phyloP scores from a whole-genome alignment of 2,113 vertebrate genomes.

The Cyprinodon tularosa region DNA sequence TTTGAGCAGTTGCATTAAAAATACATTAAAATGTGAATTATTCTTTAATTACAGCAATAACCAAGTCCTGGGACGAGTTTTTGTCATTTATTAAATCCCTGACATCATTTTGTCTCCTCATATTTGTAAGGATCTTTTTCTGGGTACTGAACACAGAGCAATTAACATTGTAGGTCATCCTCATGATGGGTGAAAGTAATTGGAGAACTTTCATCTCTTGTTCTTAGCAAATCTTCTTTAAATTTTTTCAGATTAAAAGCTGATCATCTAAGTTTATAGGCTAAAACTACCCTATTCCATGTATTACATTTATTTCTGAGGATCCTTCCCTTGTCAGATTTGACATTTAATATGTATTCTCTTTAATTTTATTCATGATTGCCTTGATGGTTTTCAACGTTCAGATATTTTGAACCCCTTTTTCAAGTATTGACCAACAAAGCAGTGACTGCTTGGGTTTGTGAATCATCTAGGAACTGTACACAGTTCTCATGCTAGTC shows the following conservation, averaged over 20 bases:
- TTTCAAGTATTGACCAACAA: too few relatives aligned
- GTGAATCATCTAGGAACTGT: too few relatives aligned
- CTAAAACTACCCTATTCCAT: background rate
- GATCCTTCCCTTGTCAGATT: too few relatives aligned
- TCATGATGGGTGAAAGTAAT: constrained; percentile 27
- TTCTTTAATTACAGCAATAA: background rate
- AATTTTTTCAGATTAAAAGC: constrained; percentile 16
- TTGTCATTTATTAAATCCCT: background rate
- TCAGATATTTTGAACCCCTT: too few relatives aligned
- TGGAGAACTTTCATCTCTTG: constrained; percentile 1
- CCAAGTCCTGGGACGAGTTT: too few relatives aligned
- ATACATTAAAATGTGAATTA: background rate
- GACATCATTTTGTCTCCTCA: background rate
- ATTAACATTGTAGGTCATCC: constrained; percentile 51
- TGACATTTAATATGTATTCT: background rate
- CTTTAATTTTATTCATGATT: background rate
- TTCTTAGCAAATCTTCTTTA: background rate
- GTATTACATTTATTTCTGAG: too few relatives aligned
- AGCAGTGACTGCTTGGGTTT: too few relatives aligned
- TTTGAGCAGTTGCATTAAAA: background rate
- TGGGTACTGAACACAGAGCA: constrained; percentile 45
- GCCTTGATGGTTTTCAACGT: background rate
- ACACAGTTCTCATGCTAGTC: too few relatives aligned
- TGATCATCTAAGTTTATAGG: background rate
- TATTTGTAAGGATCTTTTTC: constrained; percentile 23